phyloP scores from a whole-genome alignment of 2,797 vertebrate genomes.

The Rhinatrema bivittatum region DNA sequence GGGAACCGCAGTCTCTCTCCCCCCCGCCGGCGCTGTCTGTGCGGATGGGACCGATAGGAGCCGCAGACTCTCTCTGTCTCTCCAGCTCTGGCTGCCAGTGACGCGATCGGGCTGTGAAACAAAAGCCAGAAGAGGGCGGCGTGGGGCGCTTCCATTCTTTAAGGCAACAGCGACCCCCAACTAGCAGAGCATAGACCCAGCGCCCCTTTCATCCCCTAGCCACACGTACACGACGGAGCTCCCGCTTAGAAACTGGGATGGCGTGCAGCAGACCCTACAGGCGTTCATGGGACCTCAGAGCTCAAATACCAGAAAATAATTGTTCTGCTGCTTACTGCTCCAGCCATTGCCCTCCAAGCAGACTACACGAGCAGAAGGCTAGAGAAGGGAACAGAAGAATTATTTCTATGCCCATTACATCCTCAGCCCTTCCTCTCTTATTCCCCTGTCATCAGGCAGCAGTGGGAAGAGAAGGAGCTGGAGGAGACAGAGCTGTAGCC shows the following conservation, averaged over 20 bases:
- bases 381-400: no score
- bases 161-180: constrained; percentile 41
- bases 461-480: no score
- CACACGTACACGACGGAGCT: constrained; percentile 9
- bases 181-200: not conserved
- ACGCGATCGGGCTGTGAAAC: constrained; percentile 54
- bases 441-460: no score
- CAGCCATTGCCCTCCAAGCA: no score
- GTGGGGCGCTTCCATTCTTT: constrained; percentile 22
- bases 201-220: constrained; percentile 10
- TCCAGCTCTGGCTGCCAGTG: constrained; percentile 46
- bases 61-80: constrained; percentile 35
- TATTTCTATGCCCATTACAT: no score
- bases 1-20: not conserved
- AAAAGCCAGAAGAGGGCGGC: constrained; percentile 48
- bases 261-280: no score
- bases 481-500: no score
- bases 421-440: no score
- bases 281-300: no score
- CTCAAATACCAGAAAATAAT: no score
- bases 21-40: constrained; percentile 3
- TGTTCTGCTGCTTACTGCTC: no score
- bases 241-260: constrained; percentile 25
- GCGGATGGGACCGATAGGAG: constrained; percentile 17
- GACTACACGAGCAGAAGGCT: no score